phyloP scores from a whole-genome alignment of 2,797 vertebrate genomes.

The Carduelis carduelis region DNA sequence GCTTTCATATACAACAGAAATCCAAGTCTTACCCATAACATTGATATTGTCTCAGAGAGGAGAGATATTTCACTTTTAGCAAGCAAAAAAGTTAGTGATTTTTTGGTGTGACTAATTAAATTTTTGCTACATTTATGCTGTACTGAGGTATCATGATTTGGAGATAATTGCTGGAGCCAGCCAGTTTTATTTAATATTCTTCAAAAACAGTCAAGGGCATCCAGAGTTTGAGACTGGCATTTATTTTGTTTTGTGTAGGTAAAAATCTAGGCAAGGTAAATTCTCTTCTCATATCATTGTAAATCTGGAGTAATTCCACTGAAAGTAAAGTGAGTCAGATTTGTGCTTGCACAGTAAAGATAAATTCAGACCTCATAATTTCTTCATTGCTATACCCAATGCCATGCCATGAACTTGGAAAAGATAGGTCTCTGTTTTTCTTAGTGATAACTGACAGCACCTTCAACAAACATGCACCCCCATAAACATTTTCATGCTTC shows the following conservation, averaged over 20 bases:
- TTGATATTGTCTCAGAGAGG: neutral
- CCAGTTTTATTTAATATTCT: conserved; percentile 27
- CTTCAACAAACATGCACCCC: neutral
- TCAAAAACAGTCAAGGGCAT: conserved; percentile 9
- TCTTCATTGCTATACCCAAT: neutral
- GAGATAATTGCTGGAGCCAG: conserved; percentile 8
- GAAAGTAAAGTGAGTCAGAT: neutral
- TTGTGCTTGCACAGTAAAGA: neutral
- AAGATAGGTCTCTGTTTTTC: neutral
- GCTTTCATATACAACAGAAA: conserved; percentile 3
- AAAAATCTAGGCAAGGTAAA: neutral
- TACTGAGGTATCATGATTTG: neutral
- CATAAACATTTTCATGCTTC: neutral
- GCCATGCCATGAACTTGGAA: neutral
- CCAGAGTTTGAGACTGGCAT: neutral
- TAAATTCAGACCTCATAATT: neutral
- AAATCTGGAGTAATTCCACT: neutral
- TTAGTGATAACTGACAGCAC: neutral
- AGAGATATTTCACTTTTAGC: conserved; percentile 2
- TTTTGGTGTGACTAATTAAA: conserved; percentile 45
- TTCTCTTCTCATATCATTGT: neutral
- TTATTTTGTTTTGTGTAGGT: neutral
- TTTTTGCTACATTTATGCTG: conserved; percentile 32
- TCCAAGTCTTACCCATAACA: neutral
- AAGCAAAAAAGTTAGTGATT: neutral